These are phyloP conservation scores for Babyrousa celebensis DNA, from an alignment of 2,797 vertebrate genomes.

Conservation along the genomic window DNA sequence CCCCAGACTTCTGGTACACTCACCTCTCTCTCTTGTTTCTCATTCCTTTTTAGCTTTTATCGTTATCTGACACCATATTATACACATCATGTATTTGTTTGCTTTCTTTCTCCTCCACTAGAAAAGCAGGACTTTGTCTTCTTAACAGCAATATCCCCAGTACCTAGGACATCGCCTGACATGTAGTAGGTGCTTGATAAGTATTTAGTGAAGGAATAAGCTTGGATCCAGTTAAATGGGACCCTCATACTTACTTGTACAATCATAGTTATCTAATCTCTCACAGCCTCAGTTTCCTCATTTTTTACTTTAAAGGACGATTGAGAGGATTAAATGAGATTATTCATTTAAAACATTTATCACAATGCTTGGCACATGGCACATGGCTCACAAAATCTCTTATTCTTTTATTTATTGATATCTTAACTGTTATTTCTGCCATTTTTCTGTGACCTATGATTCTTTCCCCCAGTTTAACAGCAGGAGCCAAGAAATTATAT, in stretches of 20 bases:
- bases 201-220: too few relatives aligned
- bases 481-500: neutral
- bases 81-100: neutral
- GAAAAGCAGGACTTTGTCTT: neutral
- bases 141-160: neutral
- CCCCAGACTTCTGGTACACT: neutral
- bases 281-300: neutral
- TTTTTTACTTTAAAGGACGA: neutral
- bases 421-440: conserved; percentile 8
- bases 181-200: neutral
- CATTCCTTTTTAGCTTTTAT: neutral
- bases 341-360: neutral
- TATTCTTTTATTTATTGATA: neutral
- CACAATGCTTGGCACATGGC: neutral
- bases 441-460: neutral
- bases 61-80: neutral
- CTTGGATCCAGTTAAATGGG: too few relatives aligned
- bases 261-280: too few relatives aligned
- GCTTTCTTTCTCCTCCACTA: neutral
- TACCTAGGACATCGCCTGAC: neutral
- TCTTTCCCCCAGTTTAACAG: neutral
- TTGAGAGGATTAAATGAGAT: neutral
- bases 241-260: too few relatives aligned
- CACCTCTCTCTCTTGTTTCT: neutral
- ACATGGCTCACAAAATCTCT: neutral